phyloP scores from a whole-genome alignment of 1,140 invertebrate genomes.

The Dreissena rostriformis region DNA sequence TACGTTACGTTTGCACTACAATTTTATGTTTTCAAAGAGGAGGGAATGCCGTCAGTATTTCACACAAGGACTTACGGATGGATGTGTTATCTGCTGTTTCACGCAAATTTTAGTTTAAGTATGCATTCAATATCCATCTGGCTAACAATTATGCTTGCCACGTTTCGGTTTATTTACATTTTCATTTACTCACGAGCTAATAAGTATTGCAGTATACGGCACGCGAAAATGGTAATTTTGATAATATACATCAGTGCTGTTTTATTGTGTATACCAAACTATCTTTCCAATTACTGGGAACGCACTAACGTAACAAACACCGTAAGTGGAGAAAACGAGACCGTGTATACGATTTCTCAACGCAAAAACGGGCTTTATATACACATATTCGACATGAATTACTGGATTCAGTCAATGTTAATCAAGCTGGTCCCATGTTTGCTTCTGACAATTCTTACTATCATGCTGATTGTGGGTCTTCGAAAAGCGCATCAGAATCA shows the following conservation, averaged over 20 bases:
- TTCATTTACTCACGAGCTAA: slow-evolving; percentile 88
- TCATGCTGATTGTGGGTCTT: slow-evolving; percentile 81
- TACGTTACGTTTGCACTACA: slow-evolving; percentile 92
- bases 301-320: slow-evolving; percentile 1
- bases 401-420: slow-evolving; percentile 77
- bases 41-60: slow-evolving; percentile 17
- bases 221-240: slow-evolving; percentile 88
- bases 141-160: slow-evolving; percentile 94
- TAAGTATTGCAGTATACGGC: slow-evolving; percentile 88
- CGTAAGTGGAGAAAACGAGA: slow-evolving; percentile 18
- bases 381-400: slow-evolving; percentile 69
- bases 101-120: slow-evolving; percentile 88
- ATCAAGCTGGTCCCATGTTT: slow-evolving; percentile 82
- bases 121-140: slow-evolving; percentile 97
- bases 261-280: slow-evolving; percentile 90
- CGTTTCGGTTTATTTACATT: slow-evolving; percentile 96
- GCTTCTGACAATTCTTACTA: slow-evolving; percentile 81
- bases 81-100: slow-evolving; percentile 76
- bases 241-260: slow-evolving; percentile 88
- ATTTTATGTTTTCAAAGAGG: slow-evolving; percentile 78
- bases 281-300: slow-evolving; percentile 80
- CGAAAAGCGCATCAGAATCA: slow-evolving; percentile 80
- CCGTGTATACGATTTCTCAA: slow-evolving; percentile 33
- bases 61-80: slow-evolving; percentile 68
- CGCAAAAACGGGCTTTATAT: slow-evolving; percentile 18